Evolutionary conservation across 2,888 invertebrate species (phyloP), one percentile per base, ranked within the genome.

Genomic region (Conomelus anceps): DNA sequence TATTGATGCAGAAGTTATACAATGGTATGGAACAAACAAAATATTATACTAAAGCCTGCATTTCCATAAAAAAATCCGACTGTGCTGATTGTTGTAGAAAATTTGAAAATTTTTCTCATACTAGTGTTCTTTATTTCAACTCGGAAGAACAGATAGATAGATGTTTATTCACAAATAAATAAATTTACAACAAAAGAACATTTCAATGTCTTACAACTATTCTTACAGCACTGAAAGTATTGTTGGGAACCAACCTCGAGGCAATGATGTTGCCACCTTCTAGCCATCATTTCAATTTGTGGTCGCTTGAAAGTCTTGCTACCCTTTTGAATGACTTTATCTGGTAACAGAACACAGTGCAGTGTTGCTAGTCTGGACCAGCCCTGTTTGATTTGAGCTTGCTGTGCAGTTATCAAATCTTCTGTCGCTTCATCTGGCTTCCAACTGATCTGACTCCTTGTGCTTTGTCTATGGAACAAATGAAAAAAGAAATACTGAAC

Each of bases 181-280:
- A n/a, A n/a, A n/a, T n/a, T n/a, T n/a, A n/a, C n/a, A n/a, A n/a
- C n/a, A n/a, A n/a, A n/a, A n/a, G n/a, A n/a, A n/a, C n/a, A n/a
- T n/a, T n/a, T n/a, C n/a, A n/a, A n/a, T n/a, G n/a, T n/a, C n/a
- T n/a, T n/a, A n/a, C n/a, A n/a, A n/a, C n/a, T n/a, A n/a, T n/a
- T n/a, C n/a, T n/a, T n/a, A n/a, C n/a, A n/a, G n/a, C n/a, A n/a
- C n/a, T n/a, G n/a, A n/a, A n/a, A n/a, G n/a, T n/a, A 86, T 22
- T 22, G 23, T 22, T 86, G 23, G 23, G 22, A 24, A 63, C 91
- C 89, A 87, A 98, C 98, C 94, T 99, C 99, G 6, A 99, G 95
- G 93, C 99, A 99, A 92, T 99, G 97, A 94, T 99, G 99, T 93
- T 99, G 99, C 99, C 99, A 99, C 90, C 99, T 95, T 22, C 99